Evolutionary conservation across 2,113 vertebrate species (phyloP).

Genomic region (Lophochroa leadbeateri): DNA sequence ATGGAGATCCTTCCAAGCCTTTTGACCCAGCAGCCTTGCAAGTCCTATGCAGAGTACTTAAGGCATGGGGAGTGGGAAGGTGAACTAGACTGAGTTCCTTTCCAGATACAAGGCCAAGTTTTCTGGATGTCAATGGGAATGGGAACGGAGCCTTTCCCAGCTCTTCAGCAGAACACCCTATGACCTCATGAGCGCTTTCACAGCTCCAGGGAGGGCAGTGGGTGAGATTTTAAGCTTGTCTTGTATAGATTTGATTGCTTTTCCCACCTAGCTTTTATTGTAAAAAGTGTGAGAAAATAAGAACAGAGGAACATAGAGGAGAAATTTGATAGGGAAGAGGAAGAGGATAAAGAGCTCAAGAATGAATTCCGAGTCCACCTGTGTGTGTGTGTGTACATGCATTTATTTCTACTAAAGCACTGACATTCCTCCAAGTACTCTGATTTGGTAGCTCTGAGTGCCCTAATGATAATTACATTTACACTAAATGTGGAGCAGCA

Average conservation of each 20-base stretch:
- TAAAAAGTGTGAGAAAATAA: background rate
- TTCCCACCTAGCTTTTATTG: background rate
- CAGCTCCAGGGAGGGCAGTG: background rate
- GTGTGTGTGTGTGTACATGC: background rate
- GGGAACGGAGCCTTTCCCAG: background rate
- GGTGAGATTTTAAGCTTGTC: background rate
- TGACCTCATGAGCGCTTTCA: background rate
- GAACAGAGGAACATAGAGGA: background rate
- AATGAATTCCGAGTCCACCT: background rate
- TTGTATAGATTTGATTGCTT: background rate
- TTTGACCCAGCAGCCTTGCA: background rate
- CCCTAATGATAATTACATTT: conserved; percentile 60
- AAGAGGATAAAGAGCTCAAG: background rate
- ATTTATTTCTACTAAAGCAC: background rate
- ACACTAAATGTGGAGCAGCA: conserved; percentile 17
- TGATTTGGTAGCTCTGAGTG: conserved; percentile 28
- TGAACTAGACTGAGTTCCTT: background rate
- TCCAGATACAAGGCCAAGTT: fast-evolving
- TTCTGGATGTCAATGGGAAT: background rate
- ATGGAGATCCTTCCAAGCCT: background rate
- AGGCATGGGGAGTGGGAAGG: fast-evolving
- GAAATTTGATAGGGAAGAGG: background rate
- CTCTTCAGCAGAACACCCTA: background rate
- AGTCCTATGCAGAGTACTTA: background rate
- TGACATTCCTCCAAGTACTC: conserved; percentile 35